Conservation (phyloP, 2,113 vertebrate genomes). For the Eidolon helvum region DNA sequence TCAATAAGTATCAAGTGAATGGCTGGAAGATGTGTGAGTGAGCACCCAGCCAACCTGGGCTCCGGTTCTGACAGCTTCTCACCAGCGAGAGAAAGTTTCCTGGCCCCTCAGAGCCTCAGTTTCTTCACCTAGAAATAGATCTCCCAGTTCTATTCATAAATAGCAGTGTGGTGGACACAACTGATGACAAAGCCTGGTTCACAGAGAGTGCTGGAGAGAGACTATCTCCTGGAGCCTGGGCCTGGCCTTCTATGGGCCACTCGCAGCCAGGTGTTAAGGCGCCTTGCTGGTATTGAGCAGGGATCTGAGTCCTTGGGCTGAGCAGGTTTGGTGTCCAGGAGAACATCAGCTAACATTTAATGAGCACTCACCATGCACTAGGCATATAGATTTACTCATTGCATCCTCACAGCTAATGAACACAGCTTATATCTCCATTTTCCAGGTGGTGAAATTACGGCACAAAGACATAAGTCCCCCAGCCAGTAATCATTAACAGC, state of each 20-base stretch:
- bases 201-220: not conserved
- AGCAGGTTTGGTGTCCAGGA: not conserved
- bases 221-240: not conserved
- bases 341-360: not conserved
- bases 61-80: not conserved
- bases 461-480: not conserved
- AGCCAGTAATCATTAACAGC: not conserved
- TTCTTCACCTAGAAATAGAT: not conserved
- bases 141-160: not conserved
- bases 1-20: not conserved
- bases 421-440: not conserved
- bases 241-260: not conserved
- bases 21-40: not conserved
- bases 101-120: not conserved
- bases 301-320: not conserved
- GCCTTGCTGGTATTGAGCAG: not conserved
- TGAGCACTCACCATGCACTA: not conserved
- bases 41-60: not conserved
- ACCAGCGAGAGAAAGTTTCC: not conserved
- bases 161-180: not conserved
- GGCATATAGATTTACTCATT: not conserved
- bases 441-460: not conserved
- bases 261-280: not conserved
- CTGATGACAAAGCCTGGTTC: not conserved
- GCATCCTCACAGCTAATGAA: not conserved